Evolutionary conservation across 2,113 vertebrate genomes (phyloP), one percentile per base, ranked within the genome.

Genomic region (Notothenia rossii): DNA sequence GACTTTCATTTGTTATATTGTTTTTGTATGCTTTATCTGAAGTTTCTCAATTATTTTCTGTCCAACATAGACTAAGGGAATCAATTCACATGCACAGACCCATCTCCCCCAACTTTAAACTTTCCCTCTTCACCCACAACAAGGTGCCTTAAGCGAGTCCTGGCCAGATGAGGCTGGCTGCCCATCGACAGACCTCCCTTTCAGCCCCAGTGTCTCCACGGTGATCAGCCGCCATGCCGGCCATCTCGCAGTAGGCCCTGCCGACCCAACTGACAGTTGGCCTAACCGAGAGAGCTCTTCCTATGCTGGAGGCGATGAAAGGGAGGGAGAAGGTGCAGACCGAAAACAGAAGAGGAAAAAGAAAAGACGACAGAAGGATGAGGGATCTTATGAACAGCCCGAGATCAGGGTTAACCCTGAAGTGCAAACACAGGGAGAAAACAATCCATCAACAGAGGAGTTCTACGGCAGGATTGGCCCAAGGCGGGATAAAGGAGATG

Each of bases 301-400:
- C 7, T 75, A 90, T 0, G 92, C 89, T n/a, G 90, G 83, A 1
- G 88, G 83, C 0, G 94, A 95, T 4, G 95, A 95, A 75, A 81
- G 85, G 59, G 94, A 95, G 11, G 72, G 50, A 4, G 93, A 94
- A 0, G 92, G 88, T 15, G 88, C 78, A 0, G 95, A 95, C 62
- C 82, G 90, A 45, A 95, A 95, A 68, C 94, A 95, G 79, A 96
- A 93, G 89, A 95, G 91, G 88, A 96, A 95, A 89, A 95, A 95
- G 87, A 96, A 94, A 86, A 93, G 95, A 68, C 86, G 92, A 76
- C 92, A 92, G 20, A 92, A 90, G 61, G 94, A 95, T 0, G 94
- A 95, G 11, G 82, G 86, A 4, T 62, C 86, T 5, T 89, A 73
- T 0, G 94, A 95, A 13, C 75, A 82, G 6, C 2, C 2, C 0